Base-by-base conservation (phyloP, 1,140 invertebrate species). In the Zaprionus vittiger region DNA sequence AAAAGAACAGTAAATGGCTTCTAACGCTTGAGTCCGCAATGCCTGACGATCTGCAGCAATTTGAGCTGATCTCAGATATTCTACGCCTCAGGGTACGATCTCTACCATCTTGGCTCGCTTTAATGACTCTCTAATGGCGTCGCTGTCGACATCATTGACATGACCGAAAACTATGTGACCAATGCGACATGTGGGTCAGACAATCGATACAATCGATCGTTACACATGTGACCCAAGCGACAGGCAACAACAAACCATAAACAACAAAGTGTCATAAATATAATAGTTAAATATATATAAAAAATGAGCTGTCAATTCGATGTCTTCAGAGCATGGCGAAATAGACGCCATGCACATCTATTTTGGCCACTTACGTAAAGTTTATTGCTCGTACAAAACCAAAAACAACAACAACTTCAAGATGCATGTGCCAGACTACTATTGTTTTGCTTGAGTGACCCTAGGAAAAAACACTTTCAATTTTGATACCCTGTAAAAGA, bases 91-190 rank as follows among this genome's bases (percentile, higher is more conserved):
- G 72, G 81, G 64, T 70, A 22, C 41, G 71, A 83, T 77, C 67
- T 67, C 37, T 26, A 12, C 62, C 62, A 75, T 85, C 82, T 85
- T 72, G 78, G 78, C 71, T 80, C 64, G 66, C 65, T 59, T 59
- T 86, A 86, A 86, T 86, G 81, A 67, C 83, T 60, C 65, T 37
- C 77, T 87, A 87, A 86, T 85, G 83, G 68, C 79, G 24, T 37
- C 28, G 37, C 34, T 44, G 22, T 73, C 56, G 14, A 15, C 20
- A 55, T 14, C 11, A 5, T 12, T 20, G 4, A n/a, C 22, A 56
- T 28, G 54, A 24, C 28, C 38, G 44, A 54, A 73, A 68, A 75
- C 52, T 52, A 44, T 41, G 15, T 49, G 47, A 26, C 44, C 57
- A 70, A 44, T 57, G 24, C 69, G 54, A 55, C 84, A 87, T 90